Base-by-base conservation (phyloP, 2,113 vertebrate genomes). In the Platichthys flesus region DNA sequence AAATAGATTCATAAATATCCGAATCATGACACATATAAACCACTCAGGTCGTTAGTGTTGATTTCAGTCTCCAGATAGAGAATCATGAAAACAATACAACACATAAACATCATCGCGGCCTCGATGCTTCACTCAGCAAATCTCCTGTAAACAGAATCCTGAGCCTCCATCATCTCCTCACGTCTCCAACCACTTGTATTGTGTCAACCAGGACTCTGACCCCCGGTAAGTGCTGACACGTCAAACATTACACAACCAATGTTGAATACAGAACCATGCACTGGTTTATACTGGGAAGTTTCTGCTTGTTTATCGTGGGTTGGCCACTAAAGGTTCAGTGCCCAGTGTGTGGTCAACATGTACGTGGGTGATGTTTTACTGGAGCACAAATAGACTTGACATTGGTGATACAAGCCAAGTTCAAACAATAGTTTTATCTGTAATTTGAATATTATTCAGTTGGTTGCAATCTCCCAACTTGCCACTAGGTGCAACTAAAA, bases 191-290 rank as follows among this genome's bases (percentile, higher is more conserved):
- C 35, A 3, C 24, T 54, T 82, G 71, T 61, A 60, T 62, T 81
- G 71, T 59, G 37, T 58, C 21, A 5, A 8, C 55, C 55, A 23
- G 76, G 49, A 81, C 76, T 76, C 42, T 49, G 83, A 52, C 37
- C 31, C 31, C 7, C 31, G 31, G 31, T 45, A 24, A 37, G 6
- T 8, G 71, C 78, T 52, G 63, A 68, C 68, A 21, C 40, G 28
- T 9, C 49, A 52, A 18, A n/a, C 20, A 9, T 47, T 4, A 14
- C 45, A 47, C 12, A 14, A 13, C 15, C 12, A 2, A 2, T 1
- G 45, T 37, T 9, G 2, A 9, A 37, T 9, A 37, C 35, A 45
- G 2, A 45, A 45, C 42, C 42, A 3, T 45, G 35, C 35, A 37
- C 35, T 2, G 35, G 35, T 37, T 37, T 5, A 37, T 37, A 37